Conservation (phyloP, 1,140 invertebrate species). For the Schlechtendalia chinensis region DNA sequence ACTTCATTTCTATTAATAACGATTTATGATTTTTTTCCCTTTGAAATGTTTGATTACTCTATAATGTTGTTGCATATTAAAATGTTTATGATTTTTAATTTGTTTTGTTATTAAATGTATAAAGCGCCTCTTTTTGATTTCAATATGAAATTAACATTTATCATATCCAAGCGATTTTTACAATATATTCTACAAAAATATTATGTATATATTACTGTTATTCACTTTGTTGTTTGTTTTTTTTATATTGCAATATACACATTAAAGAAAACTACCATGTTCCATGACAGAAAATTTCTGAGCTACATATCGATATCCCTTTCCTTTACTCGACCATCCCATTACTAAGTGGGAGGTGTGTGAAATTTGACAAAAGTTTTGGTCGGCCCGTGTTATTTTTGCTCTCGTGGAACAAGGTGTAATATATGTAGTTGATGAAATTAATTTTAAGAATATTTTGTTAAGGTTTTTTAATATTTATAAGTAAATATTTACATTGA, state of each 20-base stretch:
- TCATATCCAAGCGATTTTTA: neutral
- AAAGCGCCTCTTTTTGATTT: neutral
- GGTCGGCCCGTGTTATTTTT: no score
- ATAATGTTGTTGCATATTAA: neutral
- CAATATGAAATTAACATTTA: neutral
- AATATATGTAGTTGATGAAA: neutral
- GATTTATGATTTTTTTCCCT: neutral
- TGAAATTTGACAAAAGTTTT: no score
- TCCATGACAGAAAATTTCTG: no score
- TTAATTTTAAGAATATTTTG: neutral
- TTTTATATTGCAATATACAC: neutral
- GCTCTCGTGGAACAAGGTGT: neutral
- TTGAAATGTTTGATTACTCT: neutral
- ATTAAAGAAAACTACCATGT: neutral
- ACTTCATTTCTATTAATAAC: neutral
- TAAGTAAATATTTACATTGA: conserved; percentile 1
- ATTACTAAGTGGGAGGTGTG: no score
- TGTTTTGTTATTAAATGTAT: neutral
- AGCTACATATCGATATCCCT: no score
- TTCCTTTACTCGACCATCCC: no score
- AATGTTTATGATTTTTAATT: neutral
- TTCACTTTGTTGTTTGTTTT: neutral
- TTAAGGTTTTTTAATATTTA: conserved; percentile 6
- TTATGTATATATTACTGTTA: no score
- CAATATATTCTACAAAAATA: neutral